Percentiles rank a stretch among this genome's conserved stretches.
Evolutionary conservation across 2,888 invertebrate genomes (phyloP).

Genomic region (Netelia fuscicornis): DNA sequence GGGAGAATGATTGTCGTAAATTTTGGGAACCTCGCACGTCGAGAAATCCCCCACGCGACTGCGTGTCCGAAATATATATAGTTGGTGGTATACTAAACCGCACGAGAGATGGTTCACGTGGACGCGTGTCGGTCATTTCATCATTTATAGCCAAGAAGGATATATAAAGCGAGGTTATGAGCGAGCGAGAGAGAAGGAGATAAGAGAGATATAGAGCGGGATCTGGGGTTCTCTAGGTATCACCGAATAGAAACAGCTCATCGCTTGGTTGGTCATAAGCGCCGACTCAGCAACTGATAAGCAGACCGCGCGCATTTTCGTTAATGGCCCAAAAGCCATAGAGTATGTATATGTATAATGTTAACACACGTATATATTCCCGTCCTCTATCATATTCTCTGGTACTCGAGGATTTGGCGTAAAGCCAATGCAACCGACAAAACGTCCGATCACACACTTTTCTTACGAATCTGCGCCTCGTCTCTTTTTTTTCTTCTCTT

Average conservation of each 20-base stretch:
- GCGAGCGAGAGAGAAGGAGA: conserved; percentile 3
- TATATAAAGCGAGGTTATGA: conserved; percentile 75
- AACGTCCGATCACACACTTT: conserved; percentile 35
- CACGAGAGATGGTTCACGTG: conserved; percentile 40
- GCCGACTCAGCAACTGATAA: conserved; percentile 82
- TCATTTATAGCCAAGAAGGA: conserved; percentile 73
- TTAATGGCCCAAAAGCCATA: conserved; percentile 77
- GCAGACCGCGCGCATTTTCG: conserved; percentile 73
- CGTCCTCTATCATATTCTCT: conserved; percentile 16
- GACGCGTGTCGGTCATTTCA: conserved; percentile 68
- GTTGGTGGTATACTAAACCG: conserved; percentile 29
- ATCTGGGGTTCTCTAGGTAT: conserved; percentile 72
- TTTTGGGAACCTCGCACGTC: not conserved
- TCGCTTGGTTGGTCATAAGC: conserved; percentile 79
- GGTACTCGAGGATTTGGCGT: conserved; percentile 72
- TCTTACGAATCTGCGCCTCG: conserved; percentile 1
- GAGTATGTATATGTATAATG: not conserved
- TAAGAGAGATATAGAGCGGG: conserved; percentile 1
- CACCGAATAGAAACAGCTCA: conserved; percentile 74
- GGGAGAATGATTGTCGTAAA: conserved; percentile 29
- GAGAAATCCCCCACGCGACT: not conserved
- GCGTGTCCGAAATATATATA: conserved; percentile 26
- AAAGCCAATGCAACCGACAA: conserved; percentile 76
- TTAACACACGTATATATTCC: not conserved
- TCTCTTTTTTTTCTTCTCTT: not conserved